Percentiles rank a stretch among this genome's conserved stretches.
Evolutionary conservation across 2,797 vertebrate species (phyloP).

Genomic region (Mergus octosetaceus): DNA sequence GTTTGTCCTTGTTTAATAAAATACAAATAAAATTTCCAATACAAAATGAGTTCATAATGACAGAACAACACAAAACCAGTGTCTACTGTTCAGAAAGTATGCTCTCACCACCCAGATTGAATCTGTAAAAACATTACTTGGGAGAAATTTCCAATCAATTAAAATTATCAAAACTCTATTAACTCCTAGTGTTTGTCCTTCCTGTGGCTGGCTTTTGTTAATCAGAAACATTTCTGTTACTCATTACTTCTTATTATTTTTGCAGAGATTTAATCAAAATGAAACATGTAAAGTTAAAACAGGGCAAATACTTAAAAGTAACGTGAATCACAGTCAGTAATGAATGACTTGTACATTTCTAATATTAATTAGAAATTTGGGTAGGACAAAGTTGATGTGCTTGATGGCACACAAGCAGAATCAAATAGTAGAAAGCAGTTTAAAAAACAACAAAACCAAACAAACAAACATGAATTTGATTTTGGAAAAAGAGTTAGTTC

Average conservation of each 20-base stretch:
- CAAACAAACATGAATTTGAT: background rate
- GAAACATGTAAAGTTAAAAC: background rate
- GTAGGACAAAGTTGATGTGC: background rate
- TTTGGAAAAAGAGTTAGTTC: background rate
- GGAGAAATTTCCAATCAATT: background rate
- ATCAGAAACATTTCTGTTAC: conserved; percentile 22
- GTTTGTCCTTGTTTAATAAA: background rate
- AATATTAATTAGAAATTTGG: background rate
- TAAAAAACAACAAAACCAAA: too few relatives aligned
- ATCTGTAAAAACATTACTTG: background rate
- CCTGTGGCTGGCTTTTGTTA: background rate
- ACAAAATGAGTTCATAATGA: background rate
- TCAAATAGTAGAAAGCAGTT: background rate
- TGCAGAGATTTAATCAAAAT: conserved; percentile 14
- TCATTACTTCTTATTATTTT: background rate
- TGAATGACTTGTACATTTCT: background rate
- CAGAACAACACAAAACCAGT: background rate
- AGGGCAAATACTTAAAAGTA: conserved; percentile 12
- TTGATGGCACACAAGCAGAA: background rate
- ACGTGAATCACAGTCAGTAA: background rate
- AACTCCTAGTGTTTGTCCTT: background rate
- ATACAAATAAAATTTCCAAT: too few relatives aligned
- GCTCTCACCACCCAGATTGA: background rate
- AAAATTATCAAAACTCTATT: conserved; percentile 9
- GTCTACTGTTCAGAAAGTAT: background rate